A percentile compares a stretch with the other conserved stretches of the same genome.
Conservation (phyloP, 2,113 vertebrate species). For the Colinus virginianus region DNA sequence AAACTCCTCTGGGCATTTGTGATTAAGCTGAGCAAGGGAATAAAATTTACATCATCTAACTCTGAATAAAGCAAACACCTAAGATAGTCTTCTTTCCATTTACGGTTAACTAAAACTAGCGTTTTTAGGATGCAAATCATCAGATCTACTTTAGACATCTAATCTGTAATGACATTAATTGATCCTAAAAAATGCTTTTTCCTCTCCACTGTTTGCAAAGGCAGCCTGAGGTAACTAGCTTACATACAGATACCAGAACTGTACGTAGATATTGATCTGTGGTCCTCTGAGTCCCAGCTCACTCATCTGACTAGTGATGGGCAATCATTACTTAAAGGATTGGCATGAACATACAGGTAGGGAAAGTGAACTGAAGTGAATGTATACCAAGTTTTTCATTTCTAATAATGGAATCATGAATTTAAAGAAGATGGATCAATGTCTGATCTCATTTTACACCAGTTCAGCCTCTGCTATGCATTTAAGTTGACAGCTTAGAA, state of each 20-base stretch:
- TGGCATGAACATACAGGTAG: background rate
- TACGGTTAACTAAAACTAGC: background rate
- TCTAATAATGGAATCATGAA: background rate
- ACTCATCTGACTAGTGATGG: background rate
- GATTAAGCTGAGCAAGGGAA: background rate
- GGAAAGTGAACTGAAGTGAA: background rate
- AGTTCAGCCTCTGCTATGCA: background rate
- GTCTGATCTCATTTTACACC: background rate
- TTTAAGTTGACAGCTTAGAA: background rate
- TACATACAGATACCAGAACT: background rate
- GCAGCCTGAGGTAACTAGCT: background rate
- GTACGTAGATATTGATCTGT: background rate
- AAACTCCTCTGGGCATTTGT: background rate
- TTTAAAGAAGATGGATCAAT: background rate
- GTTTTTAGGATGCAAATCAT: background rate
- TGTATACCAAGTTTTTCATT: background rate
- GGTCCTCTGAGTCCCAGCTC: background rate
- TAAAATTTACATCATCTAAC: background rate
- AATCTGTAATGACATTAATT: background rate
- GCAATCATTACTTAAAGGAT: constrained; percentile 11
- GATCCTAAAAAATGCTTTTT: background rate
- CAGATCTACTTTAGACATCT: background rate
- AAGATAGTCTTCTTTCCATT: background rate
- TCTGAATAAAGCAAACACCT: background rate
- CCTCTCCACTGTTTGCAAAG: background rate